Evolutionary conservation across 2,888 invertebrate species (phyloP), one percentile per base, ranked within the genome.

Genomic region (Anticlea derivata): DNA sequence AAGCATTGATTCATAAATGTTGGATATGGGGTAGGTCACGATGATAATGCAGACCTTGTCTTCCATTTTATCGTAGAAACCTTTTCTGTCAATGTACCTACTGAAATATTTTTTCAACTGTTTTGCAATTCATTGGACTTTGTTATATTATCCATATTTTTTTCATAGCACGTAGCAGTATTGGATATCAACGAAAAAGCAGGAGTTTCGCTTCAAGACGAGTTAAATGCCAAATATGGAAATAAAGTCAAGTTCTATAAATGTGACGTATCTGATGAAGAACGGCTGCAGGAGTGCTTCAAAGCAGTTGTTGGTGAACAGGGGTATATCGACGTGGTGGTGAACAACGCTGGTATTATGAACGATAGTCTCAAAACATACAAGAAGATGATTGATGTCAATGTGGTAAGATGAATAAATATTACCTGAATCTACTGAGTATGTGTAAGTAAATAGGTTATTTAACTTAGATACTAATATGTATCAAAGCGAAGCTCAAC

Each of bases 291-390:
- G 5, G 65, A 53, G 1, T 70, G 64, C 8, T 75, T 72, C 34
- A 65, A 76, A 4, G 55, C 54, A 1, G 67, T 74, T 0, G 39
- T 66, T 1, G 55, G 66, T 4, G 66, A 75, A 7, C 60, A 74
- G 12, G 74, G 73, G 0, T 65, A 67, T 13, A 60, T 80, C 2
- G 80, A 81, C 31, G 61, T 73, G 1, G 73, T 82, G 2, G 49
- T 73, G 3, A 81, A 82, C 38, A 77, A 76, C 23, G 78, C 77
- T 33, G 77, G 73, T 0, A 69, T 82, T 5, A 73, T 78, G 71
- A 78, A 78, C 31, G 80, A 80, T 12, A 58, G 61, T 2, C 48
- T 60, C 7, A 53, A 68, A 0, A 29, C 55, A 6, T 80, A 75
- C 34, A 73, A 65, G 49, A 78, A 73, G 46, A 65, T 65, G 40